Conservation (phyloP, 2,113 vertebrate genomes). For the Eretmochelys imbricata region DNA sequence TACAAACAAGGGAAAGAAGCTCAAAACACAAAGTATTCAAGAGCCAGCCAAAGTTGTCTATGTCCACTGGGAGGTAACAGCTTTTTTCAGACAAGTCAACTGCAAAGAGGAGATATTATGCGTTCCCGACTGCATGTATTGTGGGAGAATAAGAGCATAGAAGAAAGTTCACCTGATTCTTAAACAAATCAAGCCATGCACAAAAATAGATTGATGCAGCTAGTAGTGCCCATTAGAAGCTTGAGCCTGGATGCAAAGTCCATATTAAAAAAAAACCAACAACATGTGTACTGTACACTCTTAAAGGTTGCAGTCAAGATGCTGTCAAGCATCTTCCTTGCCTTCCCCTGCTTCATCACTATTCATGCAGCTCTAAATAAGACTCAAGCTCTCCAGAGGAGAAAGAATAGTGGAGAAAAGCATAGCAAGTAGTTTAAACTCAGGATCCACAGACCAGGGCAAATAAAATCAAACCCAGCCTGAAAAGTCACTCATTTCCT, state of each 20-base stretch:
- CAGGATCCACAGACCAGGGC: not conserved
- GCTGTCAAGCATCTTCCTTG: not conserved
- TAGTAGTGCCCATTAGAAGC: not conserved
- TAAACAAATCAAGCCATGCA: not conserved
- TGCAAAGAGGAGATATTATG: not conserved
- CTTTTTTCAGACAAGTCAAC: not conserved
- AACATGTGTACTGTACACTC: not conserved
- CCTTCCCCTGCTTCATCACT: not conserved
- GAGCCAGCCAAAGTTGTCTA: not conserved
- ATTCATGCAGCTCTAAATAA: not conserved
- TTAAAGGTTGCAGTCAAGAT: not conserved
- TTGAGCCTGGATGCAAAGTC: not conserved
- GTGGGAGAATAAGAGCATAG: not conserved
- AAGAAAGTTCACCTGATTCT: not conserved
- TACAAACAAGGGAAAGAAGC: not conserved
- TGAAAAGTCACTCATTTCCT: not conserved
- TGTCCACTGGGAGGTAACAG: not conserved
- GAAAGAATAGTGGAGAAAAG: not conserved
- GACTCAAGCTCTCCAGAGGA: not conserved
- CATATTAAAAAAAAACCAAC: not conserved
- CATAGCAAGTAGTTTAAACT: not conserved
- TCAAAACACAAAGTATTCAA: not conserved
- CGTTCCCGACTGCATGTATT: not conserved
- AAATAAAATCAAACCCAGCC: not conserved
- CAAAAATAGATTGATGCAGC: not conserved